Conservation (phyloP, 2,888 invertebrate species). For the Gymnoscelis rufifasciata region DNA sequence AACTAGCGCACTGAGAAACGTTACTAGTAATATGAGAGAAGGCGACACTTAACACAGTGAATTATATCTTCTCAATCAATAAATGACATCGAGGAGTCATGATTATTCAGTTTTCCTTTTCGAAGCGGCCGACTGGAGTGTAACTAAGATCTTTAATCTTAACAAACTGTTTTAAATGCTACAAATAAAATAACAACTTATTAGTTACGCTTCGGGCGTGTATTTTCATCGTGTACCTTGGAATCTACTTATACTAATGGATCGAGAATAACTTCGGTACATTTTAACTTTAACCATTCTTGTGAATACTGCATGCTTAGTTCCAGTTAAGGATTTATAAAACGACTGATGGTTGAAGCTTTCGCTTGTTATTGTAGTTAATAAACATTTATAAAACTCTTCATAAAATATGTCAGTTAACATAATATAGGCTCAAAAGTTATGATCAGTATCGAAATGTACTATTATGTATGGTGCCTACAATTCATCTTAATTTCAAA, state of each 20-base stretch:
- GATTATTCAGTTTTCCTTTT: too few relatives aligned
- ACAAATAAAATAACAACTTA: too few relatives aligned
- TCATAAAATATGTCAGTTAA: not conserved
- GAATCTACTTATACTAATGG: not conserved
- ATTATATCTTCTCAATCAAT: too few relatives aligned
- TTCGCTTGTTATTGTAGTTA: slow-evolving; percentile 18
- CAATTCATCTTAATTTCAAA: not conserved
- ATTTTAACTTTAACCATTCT: slow-evolving; percentile 26
- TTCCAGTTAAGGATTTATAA: slow-evolving; percentile 30
- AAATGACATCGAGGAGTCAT: too few relatives aligned
- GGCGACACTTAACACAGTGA: too few relatives aligned
- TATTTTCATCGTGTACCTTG: not conserved
- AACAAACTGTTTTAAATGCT: too few relatives aligned
- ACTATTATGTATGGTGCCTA: not conserved
- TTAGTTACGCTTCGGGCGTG: too few relatives aligned
- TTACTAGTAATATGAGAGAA: too few relatives aligned
- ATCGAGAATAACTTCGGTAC: slow-evolving; percentile 24
- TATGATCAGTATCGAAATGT: too few relatives aligned
- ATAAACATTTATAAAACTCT: not conserved
- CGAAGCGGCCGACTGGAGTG: too few relatives aligned
- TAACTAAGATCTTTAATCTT: too few relatives aligned
- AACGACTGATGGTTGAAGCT: slow-evolving; percentile 53
- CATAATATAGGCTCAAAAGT: not conserved
- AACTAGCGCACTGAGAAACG: too few relatives aligned
- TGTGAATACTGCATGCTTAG: slow-evolving; percentile 30